Evolutionary conservation across 2,113 vertebrate genomes (phyloP), one percentile per base, ranked within the genome.

Genomic region (Microcebus griseorufus): DNA sequence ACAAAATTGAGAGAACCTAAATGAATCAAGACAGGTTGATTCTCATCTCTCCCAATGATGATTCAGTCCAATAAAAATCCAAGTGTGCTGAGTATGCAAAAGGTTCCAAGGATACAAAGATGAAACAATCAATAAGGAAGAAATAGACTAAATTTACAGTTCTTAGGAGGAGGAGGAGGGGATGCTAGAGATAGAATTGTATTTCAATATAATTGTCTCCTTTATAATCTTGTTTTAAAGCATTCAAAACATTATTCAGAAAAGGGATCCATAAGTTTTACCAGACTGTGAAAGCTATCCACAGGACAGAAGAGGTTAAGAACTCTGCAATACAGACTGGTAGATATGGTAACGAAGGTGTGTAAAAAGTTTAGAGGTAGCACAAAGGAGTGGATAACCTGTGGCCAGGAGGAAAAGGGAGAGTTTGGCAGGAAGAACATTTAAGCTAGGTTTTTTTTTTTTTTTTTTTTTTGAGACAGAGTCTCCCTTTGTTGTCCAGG

Each of bases 101-200:
- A 48, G 39, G 73, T 73, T 96, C 80, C 90, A 73, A 88, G 48
- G 60, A 75, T 34, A 69, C 70, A 84, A 94, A 92, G 29, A 62
- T 62, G 16, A 88, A 84, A 90, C 5, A 70, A 53, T 53, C 69
- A 11, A 51, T 13, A 88, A 65, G 32, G 9, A 53, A 25, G 60
- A 94, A 39, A 70, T 4, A 23, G 29, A 89, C 42, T 90, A 65
- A 70, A 64, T 37, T 70, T 34, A 22, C 34, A 94, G 48, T 62
- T 69, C n/a, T 25, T 48, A 16, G 17, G 25, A 64, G 23, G 5
- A 51, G 0, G 11, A 34, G 32, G 34, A 27, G 23, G 10, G 22
- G 23, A 7, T 48, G 48, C 32, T 62, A 27, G 14, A 13, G 25
- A n/a, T n/a, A 85, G 42, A 85, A 72, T 9, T 58, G 1, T 72